Evolutionary conservation across 2,113 vertebrate species (phyloP), one percentile per base, ranked within the genome.

Genomic region (Gasterosteus nipponicus): DNA sequence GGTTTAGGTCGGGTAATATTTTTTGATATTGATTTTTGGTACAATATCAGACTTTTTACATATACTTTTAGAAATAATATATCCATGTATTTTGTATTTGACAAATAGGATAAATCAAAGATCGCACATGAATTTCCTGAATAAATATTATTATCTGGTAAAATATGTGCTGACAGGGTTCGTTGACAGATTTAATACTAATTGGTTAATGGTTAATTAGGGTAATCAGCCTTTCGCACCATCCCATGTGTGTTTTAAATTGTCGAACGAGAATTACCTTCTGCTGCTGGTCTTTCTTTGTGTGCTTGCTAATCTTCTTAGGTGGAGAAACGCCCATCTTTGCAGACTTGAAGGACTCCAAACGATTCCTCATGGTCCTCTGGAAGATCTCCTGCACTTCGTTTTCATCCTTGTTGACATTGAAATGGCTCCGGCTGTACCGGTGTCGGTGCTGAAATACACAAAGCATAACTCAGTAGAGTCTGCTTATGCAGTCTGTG

Each of bases 321-420:
- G 89, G 76, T 10, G 94, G 95, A 65, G 93, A 89, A 6, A 96
- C 86, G 47, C 96, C 96, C 92, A 96, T 95, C 91, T 99, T 99
- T 53, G 95, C 93, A 1, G 96, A 96, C 89, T 98, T 99, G 86
- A 99, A 99, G 60, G 97, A 98, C 81, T 98, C 96, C 67, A 99
- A 88, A 0, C 98, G 97, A 12, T 91, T 98, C 85, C 95, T 95
- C 98, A 99, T 99, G 76, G 97, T 99, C 69, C 97, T 95, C 82
- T 97, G 96, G 93, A 99, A 99, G 91, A 99, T 97, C 91, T 99
- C 98, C 86, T 99, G 96, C 70, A 96, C 95, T 66, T 98, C 96
- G 0, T 95, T 91, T 71, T 97, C 96, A 29, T 92, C 94, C 38
- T 86, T 92, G 60, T 89, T 96, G 19, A 95, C 81, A 2, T 92